Evolutionary conservation across 2,113 vertebrate species (phyloP).

Genomic region (Pachyramphus minor): DNA sequence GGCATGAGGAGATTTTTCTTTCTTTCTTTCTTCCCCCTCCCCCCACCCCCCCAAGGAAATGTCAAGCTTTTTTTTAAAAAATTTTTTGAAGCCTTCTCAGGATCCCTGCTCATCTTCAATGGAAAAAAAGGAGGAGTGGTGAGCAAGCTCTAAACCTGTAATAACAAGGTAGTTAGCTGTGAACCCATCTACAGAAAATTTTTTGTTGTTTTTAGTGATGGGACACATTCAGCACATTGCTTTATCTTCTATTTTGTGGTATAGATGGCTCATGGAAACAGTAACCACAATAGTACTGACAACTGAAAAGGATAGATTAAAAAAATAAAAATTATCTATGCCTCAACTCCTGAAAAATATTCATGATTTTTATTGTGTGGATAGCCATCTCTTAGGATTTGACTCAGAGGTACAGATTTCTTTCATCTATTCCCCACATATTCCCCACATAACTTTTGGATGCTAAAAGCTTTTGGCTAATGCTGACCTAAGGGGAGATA

Average conservation of each 20-base stretch:
- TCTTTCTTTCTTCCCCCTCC: background rate
- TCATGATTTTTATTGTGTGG: background rate
- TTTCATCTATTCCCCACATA: background rate
- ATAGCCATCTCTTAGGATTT: background rate
- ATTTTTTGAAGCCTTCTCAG: background rate
- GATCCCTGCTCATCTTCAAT: background rate
- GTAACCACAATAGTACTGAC: background rate
- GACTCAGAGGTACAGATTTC: background rate
- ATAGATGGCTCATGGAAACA: background rate
- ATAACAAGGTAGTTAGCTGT: background rate
- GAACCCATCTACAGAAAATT: background rate
- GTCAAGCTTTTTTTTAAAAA: background rate
- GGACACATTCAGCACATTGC: background rate
- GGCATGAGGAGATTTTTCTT: background rate
- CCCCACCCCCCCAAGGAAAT: background rate
- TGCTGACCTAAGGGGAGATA: background rate
- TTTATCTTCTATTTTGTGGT: background rate
- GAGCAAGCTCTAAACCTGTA: background rate
- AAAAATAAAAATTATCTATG: background rate
- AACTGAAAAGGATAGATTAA: background rate
- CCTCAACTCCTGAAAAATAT: background rate
- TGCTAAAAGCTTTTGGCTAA: background rate
- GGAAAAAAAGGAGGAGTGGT: background rate
- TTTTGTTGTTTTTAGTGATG: background rate
- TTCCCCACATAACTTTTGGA: background rate